Base-by-base conservation (phyloP, 2,113 vertebrate species). In the Mus spicilegus region DNA sequence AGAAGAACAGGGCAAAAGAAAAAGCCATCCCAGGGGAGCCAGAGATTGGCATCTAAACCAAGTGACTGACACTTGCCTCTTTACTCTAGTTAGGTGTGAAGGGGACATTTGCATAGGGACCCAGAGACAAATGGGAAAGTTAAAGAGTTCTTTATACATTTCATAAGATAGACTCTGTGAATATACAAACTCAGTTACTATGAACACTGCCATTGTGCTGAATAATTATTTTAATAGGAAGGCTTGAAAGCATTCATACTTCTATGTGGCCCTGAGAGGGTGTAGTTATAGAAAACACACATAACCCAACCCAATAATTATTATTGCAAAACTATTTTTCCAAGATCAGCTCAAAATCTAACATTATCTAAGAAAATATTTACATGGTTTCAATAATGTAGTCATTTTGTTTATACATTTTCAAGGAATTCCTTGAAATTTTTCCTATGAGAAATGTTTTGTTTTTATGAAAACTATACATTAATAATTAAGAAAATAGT, bases 1-100 rank as follows among this genome's bases (percentile, higher is more conserved):
- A 95, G 78, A 61, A 76, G 75, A 94, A 96, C 17, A 87, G 97
- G 90, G 92, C 96, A 90, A 61, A 95, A 91, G 95, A 86, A 93
- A 90, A 93, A 1, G 67, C 90, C 72, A 77, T 33, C 9, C 2
- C 80, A 67, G 93, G 90, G 56, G 61, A 91, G 92, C 91, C 58
- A 96, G 93, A 81, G 39, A 10, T 80, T 94, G 81, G 96, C 4
- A 65, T 89, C 86, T 96, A 80, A 65, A 89, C 58, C 65, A 67
- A 92, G 90, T 63, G 87, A 80, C 61, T 14, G 51, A 92, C 90
- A 69, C 93, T 87, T 86, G 96, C 89, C 93, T 42, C 39, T 96
- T 86, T 92, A 90, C 89, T 95, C 72, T 94, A 78, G 5, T 95
- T 95, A 93, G 91, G 94, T 65, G 93, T 6, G 92, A 93, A 95